Evolutionary conservation across 2,113 vertebrate genomes (phyloP).

Genomic region (Amphilophus citrinellus): DNA sequence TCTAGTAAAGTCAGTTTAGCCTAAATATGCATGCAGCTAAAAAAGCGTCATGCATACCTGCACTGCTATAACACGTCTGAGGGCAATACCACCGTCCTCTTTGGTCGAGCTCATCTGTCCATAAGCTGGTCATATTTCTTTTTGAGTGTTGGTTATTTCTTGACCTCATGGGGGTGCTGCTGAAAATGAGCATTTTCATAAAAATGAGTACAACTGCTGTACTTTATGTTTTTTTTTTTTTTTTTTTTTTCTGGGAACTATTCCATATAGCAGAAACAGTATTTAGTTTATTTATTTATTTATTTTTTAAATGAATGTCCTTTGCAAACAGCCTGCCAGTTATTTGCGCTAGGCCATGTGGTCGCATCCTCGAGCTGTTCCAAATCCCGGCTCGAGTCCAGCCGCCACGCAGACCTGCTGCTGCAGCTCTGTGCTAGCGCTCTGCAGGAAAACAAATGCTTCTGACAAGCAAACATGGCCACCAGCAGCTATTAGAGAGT

Average conservation of each 20-base stretch:
- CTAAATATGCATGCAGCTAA: no score
- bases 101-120: no score
- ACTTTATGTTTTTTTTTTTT: neutral
- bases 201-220: neutral
- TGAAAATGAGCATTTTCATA: neutral
- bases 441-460: slow-evolving; percentile 43
- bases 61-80: no score
- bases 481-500: slow-evolving; percentile 31
- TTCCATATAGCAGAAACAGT: neutral
- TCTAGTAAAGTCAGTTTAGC: no score
- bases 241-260: neutral
- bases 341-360: slow-evolving; percentile 35
- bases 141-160: no score
- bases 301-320: neutral
- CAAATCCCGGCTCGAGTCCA: slow-evolving; percentile 36
- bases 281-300: neutral
- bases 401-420: slow-evolving; percentile 31
- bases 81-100: no score
- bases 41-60: no score
- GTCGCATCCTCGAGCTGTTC: neutral
- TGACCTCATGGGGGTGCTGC: no score
- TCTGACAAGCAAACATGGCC: slow-evolving; percentile 47
- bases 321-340: slow-evolving; percentile 9
- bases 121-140: no score
- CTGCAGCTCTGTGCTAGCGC: slow-evolving; percentile 13